Conservation (phyloP, 2,113 vertebrate genomes). For the Anguilla rostrata region DNA sequence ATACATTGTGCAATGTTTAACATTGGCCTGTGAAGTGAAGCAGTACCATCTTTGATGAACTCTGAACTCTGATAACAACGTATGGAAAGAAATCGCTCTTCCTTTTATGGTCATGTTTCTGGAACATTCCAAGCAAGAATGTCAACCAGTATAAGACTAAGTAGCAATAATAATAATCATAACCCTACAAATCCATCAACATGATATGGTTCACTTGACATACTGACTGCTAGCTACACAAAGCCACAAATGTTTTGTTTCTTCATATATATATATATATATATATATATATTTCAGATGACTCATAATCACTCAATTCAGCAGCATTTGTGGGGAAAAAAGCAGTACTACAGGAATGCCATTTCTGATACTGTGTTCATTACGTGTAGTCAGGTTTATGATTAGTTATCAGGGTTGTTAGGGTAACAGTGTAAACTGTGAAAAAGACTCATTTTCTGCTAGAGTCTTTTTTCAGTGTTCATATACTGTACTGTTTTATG, state of each 20-base stretch:
- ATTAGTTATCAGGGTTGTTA: neutral
- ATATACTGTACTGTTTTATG: neutral
- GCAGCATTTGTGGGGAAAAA: neutral
- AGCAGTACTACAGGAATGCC: neutral
- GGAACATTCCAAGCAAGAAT: neutral
- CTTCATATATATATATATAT: neutral
- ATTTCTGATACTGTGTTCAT: neutral
- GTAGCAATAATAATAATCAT: neutral
- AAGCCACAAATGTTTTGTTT: neutral
- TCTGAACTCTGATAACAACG: neutral
- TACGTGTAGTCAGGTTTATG: neutral
- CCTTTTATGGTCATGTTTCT: neutral
- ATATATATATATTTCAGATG: neutral
- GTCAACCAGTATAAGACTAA: neutral
- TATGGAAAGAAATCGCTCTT: neutral
- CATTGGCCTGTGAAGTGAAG: neutral
- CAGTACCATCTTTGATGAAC: neutral
- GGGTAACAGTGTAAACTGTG: neutral
- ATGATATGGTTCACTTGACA: neutral
- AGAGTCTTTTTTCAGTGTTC: neutral
- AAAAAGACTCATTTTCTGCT: neutral
- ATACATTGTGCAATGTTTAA: slow-evolving; percentile 5
- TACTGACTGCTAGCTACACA: neutral
- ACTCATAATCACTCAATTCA: neutral
- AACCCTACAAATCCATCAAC: neutral